Conservation (phyloP, 2,113 vertebrate genomes). For the Opisthocomus hoazin region DNA sequence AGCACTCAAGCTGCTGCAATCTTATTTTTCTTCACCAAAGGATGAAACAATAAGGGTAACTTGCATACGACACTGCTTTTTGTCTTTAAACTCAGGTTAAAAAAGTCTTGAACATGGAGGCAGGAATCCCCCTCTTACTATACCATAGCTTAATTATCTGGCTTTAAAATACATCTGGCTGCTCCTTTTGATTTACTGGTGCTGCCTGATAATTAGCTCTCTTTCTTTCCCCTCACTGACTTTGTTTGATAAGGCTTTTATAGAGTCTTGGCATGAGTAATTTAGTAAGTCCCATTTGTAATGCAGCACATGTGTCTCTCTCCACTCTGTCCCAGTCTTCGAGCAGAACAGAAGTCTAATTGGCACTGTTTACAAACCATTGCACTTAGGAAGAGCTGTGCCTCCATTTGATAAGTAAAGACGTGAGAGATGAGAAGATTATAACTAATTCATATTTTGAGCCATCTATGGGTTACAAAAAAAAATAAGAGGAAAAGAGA, state of each 20-base stretch:
- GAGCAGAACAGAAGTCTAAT: constrained; percentile 14
- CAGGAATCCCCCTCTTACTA: neutral
- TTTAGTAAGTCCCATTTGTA: constrained; percentile 30
- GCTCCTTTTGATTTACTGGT: constrained; percentile 22
- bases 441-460: constrained; percentile 26
- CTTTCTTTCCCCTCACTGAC: constrained; percentile 4
- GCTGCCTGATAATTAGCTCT: constrained; percentile 47
- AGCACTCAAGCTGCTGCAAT: neutral
- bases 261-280: neutral
- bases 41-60: neutral
- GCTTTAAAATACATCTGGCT: neutral
- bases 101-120: neutral
- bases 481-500: neutral
- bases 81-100: neutral
- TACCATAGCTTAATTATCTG: constrained; percentile 1
- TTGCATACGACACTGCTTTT: neutral
- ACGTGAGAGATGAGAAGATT: constrained; percentile 21
- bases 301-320: neutral
- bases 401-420: constrained; percentile 27
- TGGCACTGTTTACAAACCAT: constrained; percentile 36
- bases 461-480: neutral
- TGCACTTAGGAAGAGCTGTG: constrained; percentile 18
- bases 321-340: neutral
- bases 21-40: neutral
- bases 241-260: constrained; percentile 60